phyloP scores from a whole-genome alignment of 2,113 vertebrate species.

The Petromus typicus region DNA sequence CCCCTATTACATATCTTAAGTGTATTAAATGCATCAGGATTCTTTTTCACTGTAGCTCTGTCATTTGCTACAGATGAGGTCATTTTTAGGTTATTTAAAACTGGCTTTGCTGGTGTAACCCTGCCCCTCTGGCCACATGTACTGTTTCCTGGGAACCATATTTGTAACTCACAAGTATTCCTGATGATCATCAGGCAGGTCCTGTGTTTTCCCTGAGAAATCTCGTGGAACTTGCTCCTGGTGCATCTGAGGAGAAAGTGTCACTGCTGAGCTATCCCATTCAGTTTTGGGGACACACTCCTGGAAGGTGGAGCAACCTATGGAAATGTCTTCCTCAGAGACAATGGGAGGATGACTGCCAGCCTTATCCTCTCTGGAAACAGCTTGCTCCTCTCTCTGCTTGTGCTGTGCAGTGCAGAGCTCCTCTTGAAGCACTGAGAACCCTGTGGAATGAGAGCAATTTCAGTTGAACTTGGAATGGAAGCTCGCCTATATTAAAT shows the following conservation, averaged over 20 bases:
- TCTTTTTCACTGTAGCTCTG: neutral
- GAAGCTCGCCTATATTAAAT: neutral
- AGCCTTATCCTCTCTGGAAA: slow-evolving; percentile 78
- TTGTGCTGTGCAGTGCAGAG: slow-evolving; percentile 87
- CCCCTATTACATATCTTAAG: neutral
- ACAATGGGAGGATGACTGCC: slow-evolving; percentile 91
- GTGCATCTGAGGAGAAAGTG: slow-evolving; percentile 89
- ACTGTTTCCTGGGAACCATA: neutral
- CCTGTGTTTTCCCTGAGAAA: slow-evolving; percentile 88
- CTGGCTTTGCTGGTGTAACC: fast-evolving
- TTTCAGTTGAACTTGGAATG: neutral
- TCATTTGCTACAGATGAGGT: neutral
- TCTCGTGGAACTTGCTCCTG: slow-evolving; percentile 90
- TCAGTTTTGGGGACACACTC: slow-evolving; percentile 91
- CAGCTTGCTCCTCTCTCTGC: slow-evolving; percentile 81
- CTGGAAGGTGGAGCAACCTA: slow-evolving; percentile 91
- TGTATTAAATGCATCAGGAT: neutral
- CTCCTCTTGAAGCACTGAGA: slow-evolving; percentile 95
- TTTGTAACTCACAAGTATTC: slow-evolving; percentile 85
- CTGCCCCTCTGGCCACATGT: fast-evolving
- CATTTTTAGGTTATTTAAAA: neutral
- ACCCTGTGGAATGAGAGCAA: slow-evolving; percentile 85
- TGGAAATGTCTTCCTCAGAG: slow-evolving; percentile 94
- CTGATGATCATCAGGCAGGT: slow-evolving; percentile 76
- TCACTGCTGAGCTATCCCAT: slow-evolving; percentile 84